Percentiles rank a stretch among this genome's conserved stretches.
These are phyloP conservation scores for Pteropus rufus DNA, from an alignment of 2,797 vertebrate genomes.

Conservation along the genomic window DNA sequence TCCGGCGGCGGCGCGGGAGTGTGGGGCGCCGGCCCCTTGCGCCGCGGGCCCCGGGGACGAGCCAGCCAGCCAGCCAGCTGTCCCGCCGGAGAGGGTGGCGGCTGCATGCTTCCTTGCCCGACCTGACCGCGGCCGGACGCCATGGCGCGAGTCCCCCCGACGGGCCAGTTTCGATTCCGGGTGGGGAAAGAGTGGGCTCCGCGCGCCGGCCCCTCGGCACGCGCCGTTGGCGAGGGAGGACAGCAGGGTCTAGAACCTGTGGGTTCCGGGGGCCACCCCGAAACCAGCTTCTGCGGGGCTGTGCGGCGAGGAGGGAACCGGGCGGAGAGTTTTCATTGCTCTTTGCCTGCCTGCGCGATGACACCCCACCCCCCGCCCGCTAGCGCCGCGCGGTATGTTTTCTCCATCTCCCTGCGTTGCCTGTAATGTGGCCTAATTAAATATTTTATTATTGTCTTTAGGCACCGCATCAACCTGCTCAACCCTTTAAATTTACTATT, in stretches of 20 bases:
- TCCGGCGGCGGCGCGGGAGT: background rate
- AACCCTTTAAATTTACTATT: conserved; percentile 97
- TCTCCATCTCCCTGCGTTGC: background rate
- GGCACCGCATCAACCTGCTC: conserved; percentile 95
- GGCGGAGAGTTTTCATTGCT: conserved; percentile 24
- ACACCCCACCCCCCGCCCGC: background rate
- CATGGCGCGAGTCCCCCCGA: conserved; percentile 68
- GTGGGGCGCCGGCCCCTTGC: background rate
- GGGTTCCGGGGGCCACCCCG: background rate
- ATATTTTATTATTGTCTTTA: conserved; percentile 82
- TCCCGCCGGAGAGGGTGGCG: background rate
- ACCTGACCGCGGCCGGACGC: conserved; percentile 6
- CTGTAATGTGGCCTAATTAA: conserved; percentile 72
- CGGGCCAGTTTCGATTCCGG: conserved; percentile 74
- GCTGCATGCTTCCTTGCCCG: background rate
- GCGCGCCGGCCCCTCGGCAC: background rate
- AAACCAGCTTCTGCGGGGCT: background rate
- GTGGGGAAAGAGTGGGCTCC: conserved; percentile 61
- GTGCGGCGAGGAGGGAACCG: background rate
- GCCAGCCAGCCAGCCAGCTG: background rate
- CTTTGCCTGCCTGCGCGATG: background rate
- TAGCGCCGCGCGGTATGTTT: conserved; percentile 1
- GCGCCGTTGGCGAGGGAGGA: background rate
- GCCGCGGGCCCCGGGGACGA: background rate
- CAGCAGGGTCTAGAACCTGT: background rate